These are phyloP conservation scores for Perca schrenkii DNA, from an alignment of 2,113 vertebrate genomes.

Conservation along the genomic window DNA sequence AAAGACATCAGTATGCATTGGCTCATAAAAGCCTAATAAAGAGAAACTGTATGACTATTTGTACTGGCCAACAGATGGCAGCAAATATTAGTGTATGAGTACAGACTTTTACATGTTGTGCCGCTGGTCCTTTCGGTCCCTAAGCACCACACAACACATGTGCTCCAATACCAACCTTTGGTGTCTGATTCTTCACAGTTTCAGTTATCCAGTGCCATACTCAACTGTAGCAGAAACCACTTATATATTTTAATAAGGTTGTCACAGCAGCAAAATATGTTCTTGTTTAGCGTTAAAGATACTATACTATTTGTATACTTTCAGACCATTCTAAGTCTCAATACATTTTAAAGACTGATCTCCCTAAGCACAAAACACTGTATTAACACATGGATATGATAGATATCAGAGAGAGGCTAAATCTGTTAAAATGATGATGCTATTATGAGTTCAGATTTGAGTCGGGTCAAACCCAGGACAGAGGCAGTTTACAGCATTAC, in stretches of 20 bases:
- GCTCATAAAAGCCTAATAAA: neutral
- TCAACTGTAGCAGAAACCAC: neutral
- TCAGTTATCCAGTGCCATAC: neutral
- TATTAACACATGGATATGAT: neutral
- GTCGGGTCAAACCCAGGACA: conserved; percentile 16
- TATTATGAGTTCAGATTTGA: conserved; percentile 16
- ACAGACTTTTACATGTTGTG: conserved; percentile 39
- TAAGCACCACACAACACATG: conserved; percentile 78
- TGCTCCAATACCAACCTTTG: conserved; percentile 43
- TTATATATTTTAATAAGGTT: neutral
- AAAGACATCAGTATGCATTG: neutral
- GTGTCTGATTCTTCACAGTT: conserved; percentile 11
- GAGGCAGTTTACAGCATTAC: conserved; percentile 21
- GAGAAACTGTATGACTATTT: neutral
- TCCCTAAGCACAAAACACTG: neutral
- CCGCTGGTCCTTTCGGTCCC: conserved; percentile 86
- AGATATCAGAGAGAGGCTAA: neutral
- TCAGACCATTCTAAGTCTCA: neutral
- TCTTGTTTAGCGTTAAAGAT: neutral
- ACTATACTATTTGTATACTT: neutral
- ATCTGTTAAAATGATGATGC: neutral
- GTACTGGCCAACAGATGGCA: conserved; percentile 79
- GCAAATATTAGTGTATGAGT: conserved; percentile 67
- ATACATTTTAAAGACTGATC: neutral
- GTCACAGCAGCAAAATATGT: neutral